Percentiles rank a stretch among this genome's conserved stretches.
Evolutionary conservation across 2,797 vertebrate species (phyloP).

Genomic region (Tragopan temminckii): DNA sequence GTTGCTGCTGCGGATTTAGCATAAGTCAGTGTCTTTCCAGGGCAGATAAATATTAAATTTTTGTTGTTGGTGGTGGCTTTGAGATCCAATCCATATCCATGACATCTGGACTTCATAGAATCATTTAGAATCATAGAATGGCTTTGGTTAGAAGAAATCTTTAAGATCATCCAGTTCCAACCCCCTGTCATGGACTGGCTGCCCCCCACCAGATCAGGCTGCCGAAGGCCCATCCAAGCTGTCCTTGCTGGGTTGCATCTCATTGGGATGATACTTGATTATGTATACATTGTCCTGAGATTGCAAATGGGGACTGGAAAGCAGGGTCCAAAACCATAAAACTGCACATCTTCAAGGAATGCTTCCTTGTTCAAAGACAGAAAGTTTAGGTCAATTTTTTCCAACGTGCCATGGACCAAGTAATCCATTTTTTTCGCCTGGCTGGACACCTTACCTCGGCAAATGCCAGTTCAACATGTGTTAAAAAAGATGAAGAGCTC

Average conservation of each 20-base stretch:
- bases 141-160: too few species aligned
- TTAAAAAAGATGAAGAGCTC: background rate
- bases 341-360: background rate
- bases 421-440: background rate
- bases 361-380: background rate
- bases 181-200: too few species aligned
- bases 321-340: background rate
- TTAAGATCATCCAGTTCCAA: too few species aligned
- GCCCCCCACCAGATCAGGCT: too few species aligned
- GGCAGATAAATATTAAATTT: background rate
- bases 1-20: background rate
- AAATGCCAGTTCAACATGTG: background rate
- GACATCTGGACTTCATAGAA: background rate
- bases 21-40: slow-evolving; percentile 51
- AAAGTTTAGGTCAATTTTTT: background rate
- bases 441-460: background rate
- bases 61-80: background rate
- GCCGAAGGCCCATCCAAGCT: too few species aligned
- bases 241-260: background rate
- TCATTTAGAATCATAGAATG: too few species aligned
- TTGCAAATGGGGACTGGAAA: background rate
- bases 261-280: background rate
- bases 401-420: background rate
- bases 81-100: background rate
- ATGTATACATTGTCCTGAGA: background rate